Evolutionary conservation across 2,797 vertebrate genomes (phyloP).

Genomic region (Myoxocephalus aenaeus): DNA sequence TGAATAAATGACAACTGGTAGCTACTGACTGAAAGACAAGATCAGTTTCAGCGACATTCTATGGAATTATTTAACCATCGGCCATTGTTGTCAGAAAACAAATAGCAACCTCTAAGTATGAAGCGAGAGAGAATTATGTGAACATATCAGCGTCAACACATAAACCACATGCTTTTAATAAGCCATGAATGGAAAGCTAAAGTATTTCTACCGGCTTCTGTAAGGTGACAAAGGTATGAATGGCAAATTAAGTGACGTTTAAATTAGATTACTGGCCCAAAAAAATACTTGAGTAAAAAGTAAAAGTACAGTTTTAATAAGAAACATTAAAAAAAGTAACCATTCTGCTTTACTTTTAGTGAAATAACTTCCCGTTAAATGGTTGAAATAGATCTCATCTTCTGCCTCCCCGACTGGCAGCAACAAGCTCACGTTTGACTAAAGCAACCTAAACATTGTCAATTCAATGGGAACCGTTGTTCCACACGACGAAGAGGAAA

Average conservation of each 20-base stretch:
- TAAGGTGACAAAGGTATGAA: background rate
- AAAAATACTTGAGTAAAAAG: background rate
- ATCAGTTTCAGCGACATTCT: no score
- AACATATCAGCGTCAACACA: no score
- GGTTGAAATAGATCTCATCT: background rate
- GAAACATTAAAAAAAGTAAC: background rate
- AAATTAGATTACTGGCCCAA: background rate
- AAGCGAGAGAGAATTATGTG: no score
- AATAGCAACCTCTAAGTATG: no score
- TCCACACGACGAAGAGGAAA: conserved; percentile 25
- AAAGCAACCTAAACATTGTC: background rate
- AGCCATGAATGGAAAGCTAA: no score
- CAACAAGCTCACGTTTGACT: background rate
- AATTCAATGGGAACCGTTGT: conserved; percentile 6
- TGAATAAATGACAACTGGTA: no score
- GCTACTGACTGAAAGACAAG: no score
- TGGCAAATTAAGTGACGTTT: background rate
- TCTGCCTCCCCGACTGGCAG: background rate
- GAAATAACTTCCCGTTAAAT: background rate
- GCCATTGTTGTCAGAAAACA: no score
- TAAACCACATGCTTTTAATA: no score
- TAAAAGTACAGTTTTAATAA: background rate
- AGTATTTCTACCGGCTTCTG: background rate
- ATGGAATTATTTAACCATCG: no score
- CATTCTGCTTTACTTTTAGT: no score